Base-by-base conservation (phyloP, 2,113 vertebrate genomes). In the Lates calcarifer region DNA sequence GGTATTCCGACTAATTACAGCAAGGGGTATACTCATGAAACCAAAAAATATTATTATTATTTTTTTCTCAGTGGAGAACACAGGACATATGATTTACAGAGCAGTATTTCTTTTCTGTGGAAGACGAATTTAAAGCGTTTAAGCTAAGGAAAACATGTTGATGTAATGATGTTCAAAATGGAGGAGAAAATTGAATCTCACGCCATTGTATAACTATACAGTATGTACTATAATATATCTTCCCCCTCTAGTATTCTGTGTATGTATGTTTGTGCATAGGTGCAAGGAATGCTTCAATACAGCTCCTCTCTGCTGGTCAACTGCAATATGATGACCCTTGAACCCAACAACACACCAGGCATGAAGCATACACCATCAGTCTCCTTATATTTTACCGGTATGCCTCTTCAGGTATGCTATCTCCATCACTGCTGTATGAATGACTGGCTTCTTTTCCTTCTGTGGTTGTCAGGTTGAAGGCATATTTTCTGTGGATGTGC, bases 381-480 rank as follows among this genome's bases (percentile, higher is more conserved):
- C 41, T 57, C 49, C 43, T 53, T 24, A 9, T 41, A 62, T 24
- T 55, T 55, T 18, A 55, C 35, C 62, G 69, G 10, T n/a, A 33
- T 1, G 3, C 41, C 60, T 76, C 31, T 64, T 64, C 18, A 68
- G 58, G 64, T 20, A 33, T 33, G 6, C 66, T 29, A 20, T 73
- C 45, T 18, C 58, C 43, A 61, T 71, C 11, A 33, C 35, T 1
- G 4, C 6, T 17, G 10, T 29, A 58, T 75, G 77, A 85, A 74
- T 74, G 77, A 83, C 64, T 45, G 49, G 57, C 73, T 80, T 73
- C 39, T 66, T 66, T 60, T 77, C 47, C 57, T 24, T 62, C 47
- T 66, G 35, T 51, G 62, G 74, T 69, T 85, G 72, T 77, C 68
- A 73, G 70, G 74, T 82, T 57, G 28, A 47, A 79, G 45, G 63